These are phyloP conservation scores for Steatornis caripensis DNA, from an alignment of 2,113 vertebrate genomes.

Conservation along the genomic window DNA sequence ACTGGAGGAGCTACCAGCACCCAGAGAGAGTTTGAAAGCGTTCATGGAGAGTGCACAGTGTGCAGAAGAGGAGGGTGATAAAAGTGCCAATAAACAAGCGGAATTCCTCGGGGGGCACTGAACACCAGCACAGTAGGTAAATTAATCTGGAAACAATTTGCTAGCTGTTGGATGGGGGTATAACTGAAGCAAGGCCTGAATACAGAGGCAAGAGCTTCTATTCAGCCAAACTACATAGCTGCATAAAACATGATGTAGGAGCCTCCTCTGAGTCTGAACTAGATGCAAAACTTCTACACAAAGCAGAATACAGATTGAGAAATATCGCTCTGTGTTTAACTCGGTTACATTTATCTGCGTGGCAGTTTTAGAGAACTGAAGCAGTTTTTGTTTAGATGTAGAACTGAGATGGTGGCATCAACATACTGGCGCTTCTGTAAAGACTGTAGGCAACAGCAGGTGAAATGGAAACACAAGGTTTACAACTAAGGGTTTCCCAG, in stretches of 20 bases:
- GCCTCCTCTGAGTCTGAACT: not conserved
- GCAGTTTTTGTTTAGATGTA: not conserved
- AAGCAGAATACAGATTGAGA: not conserved
- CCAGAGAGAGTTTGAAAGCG: not conserved
- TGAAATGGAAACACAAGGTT: not conserved
- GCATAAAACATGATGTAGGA: not conserved
- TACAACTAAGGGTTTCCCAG: not conserved
- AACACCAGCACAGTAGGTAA: not conserved
- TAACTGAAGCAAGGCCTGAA: not conserved
- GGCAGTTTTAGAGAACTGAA: not conserved
- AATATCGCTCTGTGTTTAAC: not conserved
- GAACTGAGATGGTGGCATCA: not conserved
- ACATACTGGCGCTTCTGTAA: not conserved
- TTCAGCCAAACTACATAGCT: not conserved
- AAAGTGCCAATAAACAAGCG: not conserved
- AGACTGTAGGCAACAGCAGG: not conserved
- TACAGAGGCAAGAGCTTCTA: not conserved
- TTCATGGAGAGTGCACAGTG: not conserved
- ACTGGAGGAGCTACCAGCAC: not conserved
- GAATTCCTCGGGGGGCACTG: not conserved
- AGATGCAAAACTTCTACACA: not conserved
- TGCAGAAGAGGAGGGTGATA: not conserved
- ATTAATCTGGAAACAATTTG: not conserved
- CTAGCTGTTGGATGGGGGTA: not conserved
- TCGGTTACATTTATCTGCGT: rapidly evolving